Percentiles rank a stretch among this genome's conserved stretches.
Evolutionary conservation across 1,140 invertebrate species (phyloP).

Genomic region (Orussus abietinus): DNA sequence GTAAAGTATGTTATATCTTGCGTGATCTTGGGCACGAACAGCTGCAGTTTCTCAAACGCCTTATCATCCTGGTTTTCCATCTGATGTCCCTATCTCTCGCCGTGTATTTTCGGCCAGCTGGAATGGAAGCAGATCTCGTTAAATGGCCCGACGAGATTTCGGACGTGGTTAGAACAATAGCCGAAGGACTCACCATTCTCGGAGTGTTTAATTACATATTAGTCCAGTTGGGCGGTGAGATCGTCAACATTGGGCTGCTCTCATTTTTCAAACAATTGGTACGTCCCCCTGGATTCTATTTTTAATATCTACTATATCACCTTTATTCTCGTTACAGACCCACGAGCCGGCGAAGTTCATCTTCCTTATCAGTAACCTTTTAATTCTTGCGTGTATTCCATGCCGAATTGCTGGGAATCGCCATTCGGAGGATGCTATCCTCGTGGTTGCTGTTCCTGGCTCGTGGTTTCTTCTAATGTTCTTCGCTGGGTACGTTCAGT

Average conservation of each 20-base stretch:
- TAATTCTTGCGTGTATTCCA: conserved; percentile 91
- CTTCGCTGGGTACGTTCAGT: conserved; percentile 86
- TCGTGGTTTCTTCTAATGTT: conserved; percentile 98
- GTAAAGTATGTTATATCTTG: background rate
- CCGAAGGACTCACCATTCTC: conserved; percentile 77
- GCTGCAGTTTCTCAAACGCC: conserved; percentile 83
- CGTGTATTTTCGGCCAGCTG: conserved; percentile 78
- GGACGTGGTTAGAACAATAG: conserved; percentile 47
- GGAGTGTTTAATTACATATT: conserved; percentile 87
- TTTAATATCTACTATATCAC: no score
- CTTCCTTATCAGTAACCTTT: conserved; percentile 87
- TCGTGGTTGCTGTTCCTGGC: conserved; percentile 88
- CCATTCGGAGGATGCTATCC: conserved; percentile 83
- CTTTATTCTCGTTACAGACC: conserved; percentile 61
- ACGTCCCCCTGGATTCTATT: no score
- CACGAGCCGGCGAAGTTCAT: conserved; percentile 92
- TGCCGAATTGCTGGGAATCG: conserved; percentile 72
- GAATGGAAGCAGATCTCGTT: conserved; percentile 55
- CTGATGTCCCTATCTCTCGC: conserved; percentile 83
- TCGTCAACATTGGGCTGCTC: conserved; percentile 86
- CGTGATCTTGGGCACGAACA: no score
- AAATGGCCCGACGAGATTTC: conserved; percentile 55
- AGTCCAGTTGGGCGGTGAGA: conserved; percentile 87
- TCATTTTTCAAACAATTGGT: conserved; percentile 92
- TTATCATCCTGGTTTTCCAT: conserved; percentile 83